Evolutionary conservation across 2,888 invertebrate species (phyloP).

Genomic region (Sturmia bella): DNA sequence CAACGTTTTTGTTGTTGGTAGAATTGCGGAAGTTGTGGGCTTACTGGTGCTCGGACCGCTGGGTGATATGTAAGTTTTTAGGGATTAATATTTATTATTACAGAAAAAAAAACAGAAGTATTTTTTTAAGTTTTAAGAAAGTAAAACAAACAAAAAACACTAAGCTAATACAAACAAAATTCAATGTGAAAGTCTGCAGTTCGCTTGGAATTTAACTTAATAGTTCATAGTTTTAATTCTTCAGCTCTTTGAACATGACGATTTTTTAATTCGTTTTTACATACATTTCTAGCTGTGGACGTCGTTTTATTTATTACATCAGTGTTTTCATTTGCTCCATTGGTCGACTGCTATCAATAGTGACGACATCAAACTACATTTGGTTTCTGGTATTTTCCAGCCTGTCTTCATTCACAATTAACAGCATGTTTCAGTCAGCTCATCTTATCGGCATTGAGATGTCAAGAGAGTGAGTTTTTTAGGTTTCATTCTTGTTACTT

Average conservation of each 20-base stretch:
- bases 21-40: constrained; percentile 83
- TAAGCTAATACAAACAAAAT: no score
- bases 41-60: constrained; percentile 84
- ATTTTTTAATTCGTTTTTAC: constrained; percentile 38
- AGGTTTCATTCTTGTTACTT: not conserved
- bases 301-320: constrained; percentile 82
- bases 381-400: constrained; percentile 81
- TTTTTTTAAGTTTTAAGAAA: no score
- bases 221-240: no score
- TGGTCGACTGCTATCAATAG: constrained; percentile 81
- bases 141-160: no score
- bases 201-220: no score
- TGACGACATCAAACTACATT: constrained; percentile 80
- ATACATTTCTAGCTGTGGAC: constrained; percentile 81
- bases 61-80: constrained; percentile 83
- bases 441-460: constrained; percentile 83
- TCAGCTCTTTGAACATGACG: not conserved
- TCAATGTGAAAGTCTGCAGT: no score
- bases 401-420: constrained; percentile 81
- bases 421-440: constrained; percentile 82
- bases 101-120: constrained; percentile 25
- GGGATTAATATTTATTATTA: no score
- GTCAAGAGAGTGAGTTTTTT: constrained; percentile 81
- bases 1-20: constrained; percentile 83
- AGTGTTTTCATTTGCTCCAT: constrained; percentile 81